Percentiles rank a stretch among this genome's conserved stretches.
Conservation (phyloP, 2,888 invertebrate species). For the Chymomyza fuscimana region DNA sequence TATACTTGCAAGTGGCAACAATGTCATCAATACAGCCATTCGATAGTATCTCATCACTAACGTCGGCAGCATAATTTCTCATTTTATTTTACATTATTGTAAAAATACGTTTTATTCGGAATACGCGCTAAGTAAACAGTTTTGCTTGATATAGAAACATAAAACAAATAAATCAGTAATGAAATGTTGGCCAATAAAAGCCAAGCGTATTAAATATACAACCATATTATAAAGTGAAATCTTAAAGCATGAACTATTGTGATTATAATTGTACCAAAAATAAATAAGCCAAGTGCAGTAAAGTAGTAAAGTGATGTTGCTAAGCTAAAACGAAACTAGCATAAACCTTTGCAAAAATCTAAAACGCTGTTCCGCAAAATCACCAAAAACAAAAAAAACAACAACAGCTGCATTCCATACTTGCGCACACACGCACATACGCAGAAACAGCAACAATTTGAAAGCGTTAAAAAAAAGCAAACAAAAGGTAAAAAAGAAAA, state of each 20-base stretch:
- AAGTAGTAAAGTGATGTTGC: not conserved
- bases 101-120: not conserved
- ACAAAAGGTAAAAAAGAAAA: slow-evolving; percentile 51
- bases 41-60: not conserved
- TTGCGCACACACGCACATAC: not conserved
- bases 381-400: not conserved
- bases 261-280: not conserved
- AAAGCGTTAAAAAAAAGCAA: slow-evolving; percentile 40
- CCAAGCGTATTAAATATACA: not conserved
- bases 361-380: not conserved
- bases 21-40: not conserved
- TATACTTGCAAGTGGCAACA: not conserved
- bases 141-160: not conserved
- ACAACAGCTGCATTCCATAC: slow-evolving; percentile 38
- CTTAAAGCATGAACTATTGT: not conserved
- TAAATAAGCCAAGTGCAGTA: not conserved
- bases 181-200: not conserved
- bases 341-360: not conserved
- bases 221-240: not conserved
- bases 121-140: not conserved
- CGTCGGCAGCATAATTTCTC: not conserved
- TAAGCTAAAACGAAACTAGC: not conserved
- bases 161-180: not conserved
- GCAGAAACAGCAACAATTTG: slow-evolving; percentile 28
- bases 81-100: not conserved